Conservation (phyloP, 1,140 invertebrate genomes). For the Ceratina japonica region DNA sequence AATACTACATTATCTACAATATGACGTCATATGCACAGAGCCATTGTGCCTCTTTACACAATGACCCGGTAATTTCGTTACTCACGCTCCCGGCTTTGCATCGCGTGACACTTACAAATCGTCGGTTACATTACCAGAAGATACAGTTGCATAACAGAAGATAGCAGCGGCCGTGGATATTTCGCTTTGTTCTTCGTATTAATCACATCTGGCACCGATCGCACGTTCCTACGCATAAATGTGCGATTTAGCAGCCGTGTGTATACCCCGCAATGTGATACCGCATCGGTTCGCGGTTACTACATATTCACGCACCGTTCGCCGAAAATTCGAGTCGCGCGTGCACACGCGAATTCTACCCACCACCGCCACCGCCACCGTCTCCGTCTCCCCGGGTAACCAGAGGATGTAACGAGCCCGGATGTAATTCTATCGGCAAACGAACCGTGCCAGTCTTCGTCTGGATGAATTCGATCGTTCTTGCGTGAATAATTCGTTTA, state of each 20-base stretch:
- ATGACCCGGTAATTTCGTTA: neutral
- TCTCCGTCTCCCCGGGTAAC: too few relatives aligned
- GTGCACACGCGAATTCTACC: too few relatives aligned
- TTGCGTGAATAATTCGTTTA: constrained; percentile 12
- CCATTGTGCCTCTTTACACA: neutral
- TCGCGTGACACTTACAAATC: neutral
- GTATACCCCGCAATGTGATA: constrained; percentile 43
- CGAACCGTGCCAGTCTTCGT: too few relatives aligned
- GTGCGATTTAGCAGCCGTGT: constrained; percentile 34
- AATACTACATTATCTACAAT: too few relatives aligned
- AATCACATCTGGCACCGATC: constrained; percentile 35
- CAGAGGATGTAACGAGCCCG: too few relatives aligned
- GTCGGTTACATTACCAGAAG: constrained; percentile 7
- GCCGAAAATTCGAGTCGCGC: too few relatives aligned
- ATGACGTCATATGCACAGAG: too few relatives aligned
- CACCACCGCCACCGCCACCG: too few relatives aligned
- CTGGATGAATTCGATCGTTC: too few relatives aligned
- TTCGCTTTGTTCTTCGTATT: constrained; percentile 39
- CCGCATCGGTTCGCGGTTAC: constrained; percentile 46
- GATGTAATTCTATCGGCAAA: too few relatives aligned
- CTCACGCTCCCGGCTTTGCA: too few relatives aligned
- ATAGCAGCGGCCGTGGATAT: constrained; percentile 3
- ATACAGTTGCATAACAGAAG: constrained; percentile 15
- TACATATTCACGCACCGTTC: constrained; percentile 36
- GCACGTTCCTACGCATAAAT: constrained; percentile 28